A percentile compares a stretch with the other conserved stretches of the same genome.
Conservation (phyloP, 2,888 invertebrate genomes). For the Petrophora chlorosata region DNA sequence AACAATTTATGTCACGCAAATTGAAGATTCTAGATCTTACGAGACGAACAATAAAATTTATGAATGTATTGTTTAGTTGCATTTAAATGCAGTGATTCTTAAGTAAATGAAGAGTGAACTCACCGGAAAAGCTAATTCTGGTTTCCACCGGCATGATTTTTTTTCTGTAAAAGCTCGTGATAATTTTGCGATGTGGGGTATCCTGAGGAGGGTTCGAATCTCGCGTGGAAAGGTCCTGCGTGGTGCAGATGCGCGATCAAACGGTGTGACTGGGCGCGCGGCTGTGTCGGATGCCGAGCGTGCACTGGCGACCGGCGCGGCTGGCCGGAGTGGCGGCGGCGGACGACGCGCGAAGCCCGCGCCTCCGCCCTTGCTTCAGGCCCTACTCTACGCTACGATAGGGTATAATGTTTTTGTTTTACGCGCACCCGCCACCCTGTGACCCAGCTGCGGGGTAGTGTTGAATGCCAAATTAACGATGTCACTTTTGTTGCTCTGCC, state of each 20-base stretch:
- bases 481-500: slow-evolving; percentile 37
- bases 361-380: slow-evolving; percentile 51
- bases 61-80: slow-evolving; percentile 3
- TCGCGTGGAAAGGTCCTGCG: slow-evolving; percentile 47
- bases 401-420: slow-evolving; percentile 35
- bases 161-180: slow-evolving; percentile 27
- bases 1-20: slow-evolving; percentile 4
- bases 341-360: slow-evolving; percentile 38
- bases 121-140: slow-evolving; percentile 80
- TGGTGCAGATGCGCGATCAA: slow-evolving; percentile 52
- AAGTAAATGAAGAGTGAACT: slow-evolving; percentile 44
- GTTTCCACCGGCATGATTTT: slow-evolving; percentile 79
- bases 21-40: slow-evolving; percentile 6
- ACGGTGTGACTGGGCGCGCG: slow-evolving; percentile 58
- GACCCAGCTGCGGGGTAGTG: slow-evolving; percentile 29
- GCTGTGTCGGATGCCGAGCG: slow-evolving; percentile 61
- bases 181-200: slow-evolving; percentile 30
- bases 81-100: slow-evolving; percentile 5
- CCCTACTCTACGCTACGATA: slow-evolving; percentile 28
- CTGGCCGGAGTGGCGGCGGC: slow-evolving; percentile 26
- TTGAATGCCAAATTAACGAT: slow-evolving; percentile 36
- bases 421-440: slow-evolving; percentile 49
- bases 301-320: slow-evolving; percentile 61
- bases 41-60: slow-evolving; percentile 4
- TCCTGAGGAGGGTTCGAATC: slow-evolving; percentile 34